Base-by-base conservation (phyloP, 2,797 vertebrate genomes). In the Bryconaethiops microstoma region DNA sequence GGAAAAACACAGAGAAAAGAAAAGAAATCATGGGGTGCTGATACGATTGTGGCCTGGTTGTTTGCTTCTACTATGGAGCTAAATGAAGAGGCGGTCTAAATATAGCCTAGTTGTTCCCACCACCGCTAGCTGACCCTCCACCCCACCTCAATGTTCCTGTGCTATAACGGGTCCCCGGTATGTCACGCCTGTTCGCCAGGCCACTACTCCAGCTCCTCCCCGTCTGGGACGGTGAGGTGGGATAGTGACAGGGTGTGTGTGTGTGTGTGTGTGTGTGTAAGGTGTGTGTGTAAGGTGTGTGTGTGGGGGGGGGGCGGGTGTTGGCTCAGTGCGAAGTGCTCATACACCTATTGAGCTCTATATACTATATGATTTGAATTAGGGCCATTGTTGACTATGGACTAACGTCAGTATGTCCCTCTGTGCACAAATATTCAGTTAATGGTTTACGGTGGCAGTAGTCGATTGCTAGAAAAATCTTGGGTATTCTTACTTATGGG, bases 181-280 rank as follows among this genome's bases (percentile, higher is more conserved):
- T 77, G 78, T 78, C 63, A 76, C 64, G 73, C 68, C 82, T 82
- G 84, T 85, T 85, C 77, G 83, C 76, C 78, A 85, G 67, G 55
- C 54, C 42, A 39, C 29, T 78, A 62, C 54, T 64, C 29, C 14
- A 21, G 29, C 55, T 35, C 64, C 35, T 35, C 23, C 21, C 17
- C 72, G 68, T 73, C 59, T 77, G 60, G 77, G 71, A 73, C 21
- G 69, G 74, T 25, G 52, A 17, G 29, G n/a, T 45, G 54, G 50
- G 52, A 48, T 4, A 35, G 35, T 35, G 35, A 2, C 35, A 35
- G 35, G 35, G 35, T 35, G 35, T 35, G 35, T 35, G 4, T 35
- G 35, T 35, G 35, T 35, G 35, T 35, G 35, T 35, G 35, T 35
- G 4, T 35, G 35, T 35, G 2, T 35, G 35, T 35, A n/a, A n/a